A percentile compares a stretch with the other conserved stretches of the same genome.
Evolutionary conservation across 2,888 invertebrate species (phyloP).

Genomic region (Cryptus viduatorius): DNA sequence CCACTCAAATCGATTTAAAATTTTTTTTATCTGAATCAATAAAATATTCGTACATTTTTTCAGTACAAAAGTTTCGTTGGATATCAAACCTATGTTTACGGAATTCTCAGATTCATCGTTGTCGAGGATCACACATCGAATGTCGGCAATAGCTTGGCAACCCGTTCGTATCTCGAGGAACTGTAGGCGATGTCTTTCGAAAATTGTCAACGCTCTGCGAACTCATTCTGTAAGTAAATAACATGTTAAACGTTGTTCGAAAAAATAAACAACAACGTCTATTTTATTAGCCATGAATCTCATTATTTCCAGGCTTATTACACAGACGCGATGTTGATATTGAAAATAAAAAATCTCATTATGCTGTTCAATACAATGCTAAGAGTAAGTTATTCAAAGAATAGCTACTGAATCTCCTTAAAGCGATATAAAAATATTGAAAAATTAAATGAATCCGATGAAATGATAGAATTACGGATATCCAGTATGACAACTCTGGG

Average conservation of each 20-base stretch:
- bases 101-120: slow-evolving; percentile 98
- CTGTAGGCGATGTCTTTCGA: slow-evolving; percentile 95
- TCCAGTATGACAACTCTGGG: slow-evolving; percentile 94
- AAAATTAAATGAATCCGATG: no score
- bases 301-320: slow-evolving; percentile 91
- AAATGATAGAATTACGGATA: slow-evolving; percentile 92
- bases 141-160: slow-evolving; percentile 95
- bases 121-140: slow-evolving; percentile 99
- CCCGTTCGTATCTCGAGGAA: slow-evolving; percentile 95
- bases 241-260: background rate
- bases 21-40: no score
- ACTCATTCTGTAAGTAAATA: slow-evolving; percentile 90
- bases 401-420: background rate
- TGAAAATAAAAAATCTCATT: slow-evolving; percentile 97
- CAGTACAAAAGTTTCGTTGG: slow-evolving; percentile 95
- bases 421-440: background rate
- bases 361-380: slow-evolving; percentile 97
- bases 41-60: slow-evolving; percentile 72
- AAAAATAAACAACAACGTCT: no score
- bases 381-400: slow-evolving; percentile 86
- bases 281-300: background rate
- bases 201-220: slow-evolving; percentile 94
- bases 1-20: slow-evolving; percentile 76
- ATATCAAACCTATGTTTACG: slow-evolving; percentile 95
- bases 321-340: slow-evolving; percentile 96